Evolutionary conservation across 2,113 vertebrate species (phyloP), one percentile per base, ranked within the genome.

Genomic region (Suricata suricatta): DNA sequence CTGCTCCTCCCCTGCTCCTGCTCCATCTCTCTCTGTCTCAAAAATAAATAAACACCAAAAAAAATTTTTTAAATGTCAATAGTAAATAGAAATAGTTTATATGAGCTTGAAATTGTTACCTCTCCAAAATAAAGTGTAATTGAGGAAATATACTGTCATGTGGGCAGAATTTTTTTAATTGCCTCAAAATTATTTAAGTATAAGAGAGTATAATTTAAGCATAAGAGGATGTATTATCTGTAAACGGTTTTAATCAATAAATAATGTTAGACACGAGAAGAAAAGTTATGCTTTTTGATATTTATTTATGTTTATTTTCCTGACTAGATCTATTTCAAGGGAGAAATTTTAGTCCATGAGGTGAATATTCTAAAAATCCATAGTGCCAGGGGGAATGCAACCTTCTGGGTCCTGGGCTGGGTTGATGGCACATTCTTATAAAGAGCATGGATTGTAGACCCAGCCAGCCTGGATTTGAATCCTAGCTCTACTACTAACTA

Each of bases 191-290:
- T 92, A 76, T 92, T 92, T 96, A 88, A 86, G 52, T n/a, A 64
- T 66, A 76, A 83, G 16, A 87, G 31, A 72, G n/a, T n/a, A n/a
- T n/a, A n/a, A n/a, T 92, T 92, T 96, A 88, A 86, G 52, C 31
- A 64, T 66, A 76, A 83, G 16, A 87, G 31, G 68, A 94, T 54
- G 14, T 94, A 66, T 68, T 89, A 21, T 57, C 63, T 38, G 12
- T 60, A 90, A 2, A 69, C 15, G 0, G 33, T 69, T 71, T 71
- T 72, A 96, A 76, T 63, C 74, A 60, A 29, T 41, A 54, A 76
- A 68, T 88, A 88, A 77, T 77, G 5, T 14, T 72, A 74, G 81
- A 57, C 0, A 21, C 68, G 31, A 69, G 27, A 38, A 7, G 13
- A 4, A 63, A 94, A 33, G 11, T 16, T 54, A 72, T 31, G 7